A percentile compares a stretch with the other conserved stretches of the same genome.
phyloP scores from a whole-genome alignment of 2,888 invertebrate species.

The Brachyptera putata region DNA sequence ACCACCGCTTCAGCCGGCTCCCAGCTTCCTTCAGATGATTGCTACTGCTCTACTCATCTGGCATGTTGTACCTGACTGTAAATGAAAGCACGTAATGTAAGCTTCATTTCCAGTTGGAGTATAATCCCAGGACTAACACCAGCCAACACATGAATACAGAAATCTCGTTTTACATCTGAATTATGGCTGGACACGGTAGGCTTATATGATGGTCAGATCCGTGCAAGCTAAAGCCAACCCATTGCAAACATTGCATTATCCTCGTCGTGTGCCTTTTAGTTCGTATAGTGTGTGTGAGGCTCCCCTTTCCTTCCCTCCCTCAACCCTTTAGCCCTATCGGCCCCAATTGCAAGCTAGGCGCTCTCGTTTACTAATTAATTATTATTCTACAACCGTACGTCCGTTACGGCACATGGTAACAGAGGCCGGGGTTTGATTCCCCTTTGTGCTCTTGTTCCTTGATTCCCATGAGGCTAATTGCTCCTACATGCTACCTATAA shows the following conservation, averaged over 20 bases:
- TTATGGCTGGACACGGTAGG: neutral
- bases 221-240: neutral
- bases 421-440: neutral
- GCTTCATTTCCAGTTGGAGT: conserved; percentile 2
- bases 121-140: conserved; percentile 5
- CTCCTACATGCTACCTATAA: conserved; percentile 9
- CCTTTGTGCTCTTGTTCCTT: conserved; percentile 1
- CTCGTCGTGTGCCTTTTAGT: too few relatives aligned
- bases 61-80: neutral
- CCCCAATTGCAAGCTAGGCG: neutral
- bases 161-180: conserved; percentile 11
- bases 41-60: neutral
- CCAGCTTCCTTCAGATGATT: too few relatives aligned
- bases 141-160: conserved; percentile 13
- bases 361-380: conserved; percentile 21
- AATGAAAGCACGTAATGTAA: conserved; percentile 2
- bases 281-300: too few relatives aligned
- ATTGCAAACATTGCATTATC: neutral
- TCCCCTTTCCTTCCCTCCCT: too few relatives aligned
- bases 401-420: neutral
- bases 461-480: conserved; percentile 16
- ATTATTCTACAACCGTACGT: conserved; percentile 17
- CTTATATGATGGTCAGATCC: neutral
- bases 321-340: neutral
- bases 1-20: neutral